Evolutionary conservation across 2,113 vertebrate species (phyloP).

Genomic region (Morone chrysops): DNA sequence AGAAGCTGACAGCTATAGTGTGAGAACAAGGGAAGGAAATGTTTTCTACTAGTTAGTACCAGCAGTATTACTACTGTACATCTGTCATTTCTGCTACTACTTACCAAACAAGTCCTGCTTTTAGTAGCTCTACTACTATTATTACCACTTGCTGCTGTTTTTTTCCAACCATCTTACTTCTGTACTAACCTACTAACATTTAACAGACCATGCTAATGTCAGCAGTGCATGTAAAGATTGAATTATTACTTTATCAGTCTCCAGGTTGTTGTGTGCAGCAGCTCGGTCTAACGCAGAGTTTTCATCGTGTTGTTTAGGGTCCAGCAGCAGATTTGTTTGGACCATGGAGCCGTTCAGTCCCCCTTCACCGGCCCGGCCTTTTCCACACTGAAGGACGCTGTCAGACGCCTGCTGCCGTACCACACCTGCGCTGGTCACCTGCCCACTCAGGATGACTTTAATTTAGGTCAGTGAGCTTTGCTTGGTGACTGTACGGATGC

Average conservation of each 20-base stretch:
- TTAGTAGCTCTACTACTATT: too few species aligned
- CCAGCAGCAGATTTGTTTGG: conserved; percentile 82
- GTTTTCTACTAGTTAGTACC: neutral
- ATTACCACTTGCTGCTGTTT: neutral
- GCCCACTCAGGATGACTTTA: conserved; percentile 79
- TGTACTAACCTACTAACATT: neutral
- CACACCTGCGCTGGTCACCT: conserved; percentile 81
- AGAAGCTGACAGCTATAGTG: too few species aligned
- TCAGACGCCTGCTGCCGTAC: conserved; percentile 83
- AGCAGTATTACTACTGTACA: neutral
- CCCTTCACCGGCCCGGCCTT: conserved; percentile 77
- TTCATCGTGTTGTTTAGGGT: conserved; percentile 66
- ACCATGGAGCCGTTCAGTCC: conserved; percentile 79
- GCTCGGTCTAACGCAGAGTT: neutral
- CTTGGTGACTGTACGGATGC: too few species aligned
- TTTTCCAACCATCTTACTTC: neutral
- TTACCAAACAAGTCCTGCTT: too few species aligned
- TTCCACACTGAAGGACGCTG: conserved; percentile 79
- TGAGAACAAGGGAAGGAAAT: too few species aligned
- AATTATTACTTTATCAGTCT: neutral
- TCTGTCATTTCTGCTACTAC: too few species aligned
- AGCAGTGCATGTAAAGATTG: neutral
- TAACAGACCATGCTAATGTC: neutral
- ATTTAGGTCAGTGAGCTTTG: conserved; percentile 69
- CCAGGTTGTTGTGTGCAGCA: neutral